Evolutionary conservation across 1,140 invertebrate species (phyloP).

Genomic region (Notospermus geniculatus): DNA sequence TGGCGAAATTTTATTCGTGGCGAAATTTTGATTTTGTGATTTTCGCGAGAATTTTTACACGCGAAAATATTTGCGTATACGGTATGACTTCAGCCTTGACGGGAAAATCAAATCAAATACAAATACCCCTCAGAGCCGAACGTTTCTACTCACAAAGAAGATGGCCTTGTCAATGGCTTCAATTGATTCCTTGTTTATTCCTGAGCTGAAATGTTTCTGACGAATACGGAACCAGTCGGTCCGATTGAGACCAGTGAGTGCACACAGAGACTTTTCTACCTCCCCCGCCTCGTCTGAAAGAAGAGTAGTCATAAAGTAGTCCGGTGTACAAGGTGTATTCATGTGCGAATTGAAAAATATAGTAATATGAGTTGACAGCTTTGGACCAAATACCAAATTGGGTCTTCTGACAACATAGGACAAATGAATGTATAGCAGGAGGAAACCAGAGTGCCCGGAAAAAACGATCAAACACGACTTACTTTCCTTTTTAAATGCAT

Average conservation of each 20-base stretch:
- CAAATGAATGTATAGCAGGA: too few relatives aligned
- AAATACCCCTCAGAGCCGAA: not conserved
- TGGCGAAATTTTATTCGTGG: too few relatives aligned
- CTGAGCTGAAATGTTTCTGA: constrained; percentile 50
- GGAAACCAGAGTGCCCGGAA: too few relatives aligned
- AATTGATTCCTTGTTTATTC: constrained; percentile 57
- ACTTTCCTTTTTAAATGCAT: constrained; percentile 54
- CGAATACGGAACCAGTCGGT: constrained; percentile 56
- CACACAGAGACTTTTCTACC: constrained; percentile 50
- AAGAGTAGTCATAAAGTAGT: constrained; percentile 15
- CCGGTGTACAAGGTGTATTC: not conserved
- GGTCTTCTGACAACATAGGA: too few relatives aligned
- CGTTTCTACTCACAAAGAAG: constrained; percentile 52
- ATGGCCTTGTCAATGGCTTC: constrained; percentile 56
- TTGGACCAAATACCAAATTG: too few relatives aligned
- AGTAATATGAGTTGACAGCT: not conserved
- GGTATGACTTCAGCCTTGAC: too few relatives aligned
- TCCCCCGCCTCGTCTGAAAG: constrained; percentile 46
- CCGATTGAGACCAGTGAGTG: constrained; percentile 57
- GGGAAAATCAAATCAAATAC: not conserved
- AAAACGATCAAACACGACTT: too few relatives aligned
- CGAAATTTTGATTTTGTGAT: too few relatives aligned
- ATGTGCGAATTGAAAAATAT: not conserved
- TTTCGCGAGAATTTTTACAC: too few relatives aligned
- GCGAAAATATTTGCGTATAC: too few relatives aligned